A percentile compares a stretch with the other conserved stretches of the same genome.
Conservation (phyloP, 2,797 vertebrate genomes). For the Lepilemur septentrionalis region DNA sequence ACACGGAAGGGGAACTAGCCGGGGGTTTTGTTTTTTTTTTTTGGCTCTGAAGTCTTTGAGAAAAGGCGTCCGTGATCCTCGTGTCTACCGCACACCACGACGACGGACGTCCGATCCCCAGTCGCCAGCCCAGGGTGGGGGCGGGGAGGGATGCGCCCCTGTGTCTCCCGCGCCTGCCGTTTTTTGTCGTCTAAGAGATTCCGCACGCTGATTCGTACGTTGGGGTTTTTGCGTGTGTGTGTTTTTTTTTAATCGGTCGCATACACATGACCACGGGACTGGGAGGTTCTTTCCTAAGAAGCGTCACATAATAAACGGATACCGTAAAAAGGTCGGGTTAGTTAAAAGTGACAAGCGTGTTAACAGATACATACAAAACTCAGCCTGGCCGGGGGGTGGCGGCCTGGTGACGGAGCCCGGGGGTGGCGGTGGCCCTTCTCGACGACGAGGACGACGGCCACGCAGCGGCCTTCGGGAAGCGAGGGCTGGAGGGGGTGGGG, state of each 20-base stretch:
- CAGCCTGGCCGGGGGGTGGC: conserved; percentile 85
- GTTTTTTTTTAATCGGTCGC: conserved; percentile 87
- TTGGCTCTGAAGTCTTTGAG: conserved; percentile 80
- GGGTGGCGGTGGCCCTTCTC: too few species aligned
- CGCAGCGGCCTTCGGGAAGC: too few species aligned
- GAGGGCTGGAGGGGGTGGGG: not conserved
- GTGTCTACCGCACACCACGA: too few species aligned
- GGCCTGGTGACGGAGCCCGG: conserved; percentile 73
- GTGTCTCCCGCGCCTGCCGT: too few species aligned
- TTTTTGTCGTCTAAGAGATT: conserved; percentile 80
- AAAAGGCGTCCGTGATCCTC: conserved; percentile 81
- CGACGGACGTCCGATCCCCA: too few species aligned
- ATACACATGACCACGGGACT: conserved; percentile 56
- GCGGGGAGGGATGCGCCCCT: too few species aligned
- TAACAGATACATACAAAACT: conserved; percentile 91
- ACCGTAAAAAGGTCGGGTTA: conserved; percentile 94
- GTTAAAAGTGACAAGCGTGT: conserved; percentile 93
- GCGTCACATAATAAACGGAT: conserved; percentile 93
- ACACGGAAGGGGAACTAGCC: too few species aligned
- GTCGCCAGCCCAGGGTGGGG: too few species aligned
- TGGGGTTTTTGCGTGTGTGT: too few species aligned
- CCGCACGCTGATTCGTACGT: conserved; percentile 90
- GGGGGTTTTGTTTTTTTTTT: conserved; percentile 54
- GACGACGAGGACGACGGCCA: too few species aligned
- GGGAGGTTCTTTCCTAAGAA: conserved; percentile 83